Conservation (phyloP, 1,140 invertebrate genomes). For the Heterodera carotae region DNA sequence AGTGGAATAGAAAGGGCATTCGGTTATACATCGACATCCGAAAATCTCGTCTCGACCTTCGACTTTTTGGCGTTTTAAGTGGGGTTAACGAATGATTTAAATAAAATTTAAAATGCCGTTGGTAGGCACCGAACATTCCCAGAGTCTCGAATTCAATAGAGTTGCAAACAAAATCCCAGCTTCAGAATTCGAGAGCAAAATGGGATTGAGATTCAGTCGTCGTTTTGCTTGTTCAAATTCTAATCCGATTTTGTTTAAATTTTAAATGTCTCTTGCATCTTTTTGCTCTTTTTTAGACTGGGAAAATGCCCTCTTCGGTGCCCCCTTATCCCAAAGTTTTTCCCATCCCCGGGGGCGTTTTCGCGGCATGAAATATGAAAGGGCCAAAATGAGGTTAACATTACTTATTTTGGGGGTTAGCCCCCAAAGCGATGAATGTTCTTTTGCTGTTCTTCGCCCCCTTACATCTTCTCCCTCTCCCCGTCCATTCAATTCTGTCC, state of each 20-base stretch:
- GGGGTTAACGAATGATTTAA: too few relatives aligned
- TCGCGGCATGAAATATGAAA: not conserved
- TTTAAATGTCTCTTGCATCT: not conserved
- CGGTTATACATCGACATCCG: not conserved
- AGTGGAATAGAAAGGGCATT: too few relatives aligned
- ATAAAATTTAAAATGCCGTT: too few relatives aligned
- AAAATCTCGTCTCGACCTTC: too few relatives aligned
- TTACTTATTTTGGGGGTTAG: not conserved
- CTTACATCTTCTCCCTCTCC: not conserved
- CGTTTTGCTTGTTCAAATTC: not conserved
- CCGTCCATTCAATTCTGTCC: not conserved
- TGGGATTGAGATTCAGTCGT: too few relatives aligned
- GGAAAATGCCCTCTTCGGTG: not conserved
- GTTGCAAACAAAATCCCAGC: too few relatives aligned
- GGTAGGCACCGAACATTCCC: too few relatives aligned
- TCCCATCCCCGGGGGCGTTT: not conserved
- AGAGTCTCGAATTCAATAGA: too few relatives aligned
- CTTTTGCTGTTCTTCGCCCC: constrained; percentile 1
- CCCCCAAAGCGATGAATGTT: not conserved
- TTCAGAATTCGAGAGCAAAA: too few relatives aligned
- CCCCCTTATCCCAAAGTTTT: not conserved
- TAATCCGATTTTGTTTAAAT: not conserved
- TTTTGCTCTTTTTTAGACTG: not conserved
- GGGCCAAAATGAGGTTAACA: not conserved
- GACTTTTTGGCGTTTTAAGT: too few relatives aligned